Base-by-base conservation (phyloP, 2,888 invertebrate genomes). In the Meiosimyza platycephala region DNA sequence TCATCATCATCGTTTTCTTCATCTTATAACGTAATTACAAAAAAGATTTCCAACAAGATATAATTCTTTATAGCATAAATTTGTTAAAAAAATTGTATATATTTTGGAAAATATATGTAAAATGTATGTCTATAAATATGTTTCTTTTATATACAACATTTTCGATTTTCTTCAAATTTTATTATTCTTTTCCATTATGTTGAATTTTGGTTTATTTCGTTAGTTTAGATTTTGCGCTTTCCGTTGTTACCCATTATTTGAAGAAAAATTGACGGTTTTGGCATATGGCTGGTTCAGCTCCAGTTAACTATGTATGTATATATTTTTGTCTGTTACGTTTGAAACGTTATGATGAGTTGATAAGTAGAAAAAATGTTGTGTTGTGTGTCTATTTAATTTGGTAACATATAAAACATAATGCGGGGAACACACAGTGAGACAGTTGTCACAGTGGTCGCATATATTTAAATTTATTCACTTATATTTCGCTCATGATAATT, bases 1-100 rank as follows among this genome's bases (percentile, higher is more conserved):
- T 52, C 65, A 15, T 54, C 33, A 11, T 11, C 22, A n/a, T 6
- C 33, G 4, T 60, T n/a, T 60, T 28, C 15, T 28, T 50, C 51
- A 13, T 64, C 13, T 16, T n/a, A 63, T 40, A 63, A 63, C 33
- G 33, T 60, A 12, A 60, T 75, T 77, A 60, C 60, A 67, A 69
- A 68, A 74, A 76, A 78, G 76, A 77, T 74, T 76, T 72, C 76
- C 76, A 78, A 79, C 78, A 79, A 78, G 78, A 78, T 77, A 75
- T 75, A 40, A 64, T 74, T 67, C 67, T 74, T 77, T 76, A 76
- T 76, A 76, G 76, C 70, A 77, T 79, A 76, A 74, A 74, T 76
- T 73, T 54, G 67, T 74, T 71, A 73, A 76, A 75, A 77, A 71
- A 59, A 52, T 63, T n/a, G 70, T 75, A 77, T 77, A 76, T 77